Evolutionary conservation across 1,140 invertebrate genomes (phyloP).

Genomic region (Bombus sylvicola): DNA sequence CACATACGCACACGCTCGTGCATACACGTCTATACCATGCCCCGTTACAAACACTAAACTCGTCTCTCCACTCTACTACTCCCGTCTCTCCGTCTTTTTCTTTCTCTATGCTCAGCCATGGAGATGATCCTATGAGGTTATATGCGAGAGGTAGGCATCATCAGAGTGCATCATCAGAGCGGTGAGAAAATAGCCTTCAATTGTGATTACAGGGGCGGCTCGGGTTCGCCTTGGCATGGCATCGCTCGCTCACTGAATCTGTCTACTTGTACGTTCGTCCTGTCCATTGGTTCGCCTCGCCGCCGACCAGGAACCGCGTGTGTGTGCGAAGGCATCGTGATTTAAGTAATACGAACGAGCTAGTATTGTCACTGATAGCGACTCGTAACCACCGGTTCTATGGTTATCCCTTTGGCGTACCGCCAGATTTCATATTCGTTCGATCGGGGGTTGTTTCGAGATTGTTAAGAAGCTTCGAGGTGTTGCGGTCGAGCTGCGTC

Average conservation of each 20-base stretch:
- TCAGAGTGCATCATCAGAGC: slow-evolving; percentile 82
- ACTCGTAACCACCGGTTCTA: not conserved
- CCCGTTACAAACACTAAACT: slow-evolving; percentile 67
- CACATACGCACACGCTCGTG: not conserved
- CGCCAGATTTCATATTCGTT: no score
- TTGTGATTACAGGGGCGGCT: slow-evolving; percentile 83
- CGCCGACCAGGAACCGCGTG: slow-evolving; percentile 32
- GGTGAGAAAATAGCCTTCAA: slow-evolving; percentile 84
- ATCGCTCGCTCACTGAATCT: slow-evolving; percentile 64
- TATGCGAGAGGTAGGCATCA: slow-evolving; percentile 74
- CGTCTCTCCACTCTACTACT: slow-evolving; percentile 40
- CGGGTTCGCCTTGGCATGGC: slow-evolving; percentile 72
- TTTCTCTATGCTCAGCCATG: slow-evolving; percentile 62
- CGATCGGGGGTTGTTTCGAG: not conserved
- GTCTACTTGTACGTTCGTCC: slow-evolving; percentile 60
- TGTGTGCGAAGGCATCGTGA: slow-evolving; percentile 61
- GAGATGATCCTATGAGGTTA: slow-evolving; percentile 81
- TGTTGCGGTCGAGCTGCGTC: no score
- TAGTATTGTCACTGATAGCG: slow-evolving; percentile 38
- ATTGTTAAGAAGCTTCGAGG: not conserved
- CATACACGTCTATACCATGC: not conserved
- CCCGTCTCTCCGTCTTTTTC: slow-evolving; percentile 56
- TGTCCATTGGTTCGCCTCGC: slow-evolving; percentile 53
- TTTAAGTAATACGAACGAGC: slow-evolving; percentile 63
- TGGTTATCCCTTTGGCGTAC: not conserved